Conservation (phyloP, 2,888 invertebrate species). For the Pyrgus malvae region DNA sequence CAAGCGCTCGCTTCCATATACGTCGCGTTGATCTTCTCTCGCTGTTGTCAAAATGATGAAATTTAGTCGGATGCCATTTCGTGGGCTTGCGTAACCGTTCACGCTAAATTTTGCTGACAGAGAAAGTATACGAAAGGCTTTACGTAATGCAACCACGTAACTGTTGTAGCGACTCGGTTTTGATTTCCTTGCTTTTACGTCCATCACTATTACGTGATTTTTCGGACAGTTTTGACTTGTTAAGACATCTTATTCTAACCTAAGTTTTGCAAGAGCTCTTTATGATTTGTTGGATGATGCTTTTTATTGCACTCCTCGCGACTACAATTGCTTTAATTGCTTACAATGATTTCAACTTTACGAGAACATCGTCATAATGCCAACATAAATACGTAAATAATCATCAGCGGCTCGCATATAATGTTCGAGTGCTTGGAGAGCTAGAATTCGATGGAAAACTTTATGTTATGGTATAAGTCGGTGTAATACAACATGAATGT, state of each 20-base stretch:
- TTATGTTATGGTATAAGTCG: neutral
- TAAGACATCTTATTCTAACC: constrained; percentile 38
- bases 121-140: constrained; percentile 81
- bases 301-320: constrained; percentile 11
- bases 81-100: constrained; percentile 65
- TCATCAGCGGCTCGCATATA: neutral
- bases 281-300: constrained; percentile 11
- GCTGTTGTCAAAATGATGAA: constrained; percentile 70
- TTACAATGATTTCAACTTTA: constrained; percentile 19
- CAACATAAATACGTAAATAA: constrained; percentile 10
- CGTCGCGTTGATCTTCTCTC: constrained; percentile 67
- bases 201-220: constrained; percentile 70
- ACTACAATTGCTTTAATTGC: constrained; percentile 22
- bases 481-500: constrained; percentile 11
- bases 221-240: constrained; percentile 56
- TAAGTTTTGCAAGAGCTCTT: neutral
- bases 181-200: constrained; percentile 79
- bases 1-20: constrained; percentile 55
- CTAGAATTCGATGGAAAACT: constrained; percentile 8
- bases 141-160: constrained; percentile 75
- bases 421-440: neutral
- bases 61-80: constrained; percentile 78
- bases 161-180: constrained; percentile 70
- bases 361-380: constrained; percentile 11
- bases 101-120: constrained; percentile 81